Conservation (phyloP, 2,888 invertebrate species). For the Mimumesa dahlbomi region DNA sequence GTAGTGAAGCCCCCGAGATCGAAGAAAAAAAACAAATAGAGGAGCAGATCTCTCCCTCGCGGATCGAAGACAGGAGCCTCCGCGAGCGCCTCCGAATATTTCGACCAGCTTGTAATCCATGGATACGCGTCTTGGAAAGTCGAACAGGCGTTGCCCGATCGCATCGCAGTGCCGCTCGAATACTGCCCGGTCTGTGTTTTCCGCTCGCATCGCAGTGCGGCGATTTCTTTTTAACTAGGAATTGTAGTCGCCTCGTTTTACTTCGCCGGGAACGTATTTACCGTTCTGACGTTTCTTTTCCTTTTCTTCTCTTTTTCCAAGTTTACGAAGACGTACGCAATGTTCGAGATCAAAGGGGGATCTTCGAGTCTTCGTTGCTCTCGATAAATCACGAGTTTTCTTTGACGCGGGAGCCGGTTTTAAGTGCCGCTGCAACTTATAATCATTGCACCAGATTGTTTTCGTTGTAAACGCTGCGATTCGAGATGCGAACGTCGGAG, state of each 20-base stretch:
- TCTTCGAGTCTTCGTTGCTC: neutral
- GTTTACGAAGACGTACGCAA: neutral
- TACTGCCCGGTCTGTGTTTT: neutral
- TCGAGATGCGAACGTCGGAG: slow-evolving; percentile 22
- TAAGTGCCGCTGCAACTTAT: slow-evolving; percentile 23
- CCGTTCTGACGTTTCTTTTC: too few relatives aligned
- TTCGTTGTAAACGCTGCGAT: slow-evolving; percentile 33
- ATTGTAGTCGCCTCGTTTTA: too few relatives aligned
- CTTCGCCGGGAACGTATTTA: neutral
- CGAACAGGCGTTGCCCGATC: neutral
- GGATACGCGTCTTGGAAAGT: too few relatives aligned
- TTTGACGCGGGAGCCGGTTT: slow-evolving; percentile 8
- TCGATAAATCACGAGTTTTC: slow-evolving; percentile 22
- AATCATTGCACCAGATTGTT: slow-evolving; percentile 32
- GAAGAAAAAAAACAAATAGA: slow-evolving; percentile 81
- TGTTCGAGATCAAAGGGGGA: neutral
- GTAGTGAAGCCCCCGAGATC: slow-evolving; percentile 78
- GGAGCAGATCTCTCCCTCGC: neutral
- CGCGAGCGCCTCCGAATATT: too few relatives aligned
- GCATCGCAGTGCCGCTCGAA: slow-evolving; percentile 19
- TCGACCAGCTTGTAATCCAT: too few relatives aligned
- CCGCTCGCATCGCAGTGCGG: slow-evolving; percentile 10
- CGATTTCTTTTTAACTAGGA: neutral
- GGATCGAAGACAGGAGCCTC: neutral
- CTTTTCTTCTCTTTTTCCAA: too few relatives aligned